These are phyloP conservation scores for Tinamus major DNA, from an alignment of 2,797 vertebrate genomes.

Conservation along the genomic window DNA sequence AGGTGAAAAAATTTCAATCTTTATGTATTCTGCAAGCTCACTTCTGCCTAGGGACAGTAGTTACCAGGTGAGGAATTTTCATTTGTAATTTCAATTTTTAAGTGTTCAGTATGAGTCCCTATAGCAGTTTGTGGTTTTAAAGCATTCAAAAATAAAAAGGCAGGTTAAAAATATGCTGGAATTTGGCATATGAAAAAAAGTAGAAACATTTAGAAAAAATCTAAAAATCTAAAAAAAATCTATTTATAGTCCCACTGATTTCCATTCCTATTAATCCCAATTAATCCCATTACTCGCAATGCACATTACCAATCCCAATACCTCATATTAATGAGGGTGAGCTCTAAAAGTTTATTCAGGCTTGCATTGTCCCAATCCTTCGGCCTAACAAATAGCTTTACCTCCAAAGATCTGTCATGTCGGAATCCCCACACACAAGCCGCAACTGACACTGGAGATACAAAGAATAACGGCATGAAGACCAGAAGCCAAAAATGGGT, in stretches of 20 bases:
- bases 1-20: not conserved
- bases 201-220: not conserved
- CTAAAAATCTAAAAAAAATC: no score
- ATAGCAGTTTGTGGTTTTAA: not conserved
- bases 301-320: no score
- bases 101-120: not conserved
- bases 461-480: slow-evolving; percentile 98
- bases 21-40: not conserved
- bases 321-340: not conserved
- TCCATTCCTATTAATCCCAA: not conserved
- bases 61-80: not conserved
- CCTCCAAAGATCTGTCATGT: slow-evolving; percentile 96
- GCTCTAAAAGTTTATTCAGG: rapidly evolving
- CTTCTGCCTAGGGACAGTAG: not conserved
- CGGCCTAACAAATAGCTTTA: slow-evolving; percentile 27
- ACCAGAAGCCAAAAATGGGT: slow-evolving; percentile 95
- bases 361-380: not conserved
- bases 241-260: not conserved
- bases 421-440: slow-evolving; percentile 98
- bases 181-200: not conserved
- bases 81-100: not conserved
- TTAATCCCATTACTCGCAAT: not conserved
- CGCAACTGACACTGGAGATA: slow-evolving; percentile 95
- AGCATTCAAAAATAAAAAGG: not conserved
- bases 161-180: not conserved